Percentiles rank a stretch among this genome's conserved stretches.
Conservation (phyloP, 1,140 invertebrate species). For the Ceratina calcarata region DNA sequence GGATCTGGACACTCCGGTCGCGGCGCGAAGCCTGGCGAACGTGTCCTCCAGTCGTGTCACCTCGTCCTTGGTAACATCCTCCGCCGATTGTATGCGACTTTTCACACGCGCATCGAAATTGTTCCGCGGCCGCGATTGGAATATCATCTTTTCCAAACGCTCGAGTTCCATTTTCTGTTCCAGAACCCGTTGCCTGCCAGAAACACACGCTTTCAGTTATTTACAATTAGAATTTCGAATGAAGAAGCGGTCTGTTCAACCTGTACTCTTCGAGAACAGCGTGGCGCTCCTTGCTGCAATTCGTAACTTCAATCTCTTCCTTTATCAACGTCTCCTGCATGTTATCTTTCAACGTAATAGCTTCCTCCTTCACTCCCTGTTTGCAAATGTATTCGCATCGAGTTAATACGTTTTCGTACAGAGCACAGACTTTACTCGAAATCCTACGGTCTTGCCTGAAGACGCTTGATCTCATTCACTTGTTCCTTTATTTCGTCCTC, state of each 20-base stretch:
- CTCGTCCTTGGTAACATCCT: conserved; percentile 71
- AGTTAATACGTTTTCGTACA: background rate
- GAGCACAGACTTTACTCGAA: background rate
- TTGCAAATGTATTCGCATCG: conserved; percentile 18
- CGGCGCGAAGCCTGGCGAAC: conserved; percentile 87
- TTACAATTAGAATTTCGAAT: background rate
- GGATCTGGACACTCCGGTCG: conserved; percentile 87
- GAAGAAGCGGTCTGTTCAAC: conserved; percentile 48
- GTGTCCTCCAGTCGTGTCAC: conserved; percentile 83
- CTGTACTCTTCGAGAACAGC: conserved; percentile 82
- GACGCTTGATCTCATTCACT: conserved; percentile 85
- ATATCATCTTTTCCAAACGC: conserved; percentile 86
- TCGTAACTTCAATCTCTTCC: conserved; percentile 85
- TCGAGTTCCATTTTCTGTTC: conserved; percentile 86
- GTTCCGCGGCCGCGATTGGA: conserved; percentile 79
- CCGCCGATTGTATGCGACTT: conserved; percentile 55
- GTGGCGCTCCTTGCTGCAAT: conserved; percentile 83
- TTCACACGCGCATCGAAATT: conserved; percentile 62
- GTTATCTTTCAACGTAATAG: conserved; percentile 84
- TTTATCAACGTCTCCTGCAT: conserved; percentile 84
- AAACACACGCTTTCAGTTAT: background rate
- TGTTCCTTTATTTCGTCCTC: conserved; percentile 85
- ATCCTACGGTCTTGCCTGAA: conserved; percentile 72
- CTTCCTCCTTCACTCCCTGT: conserved; percentile 85
- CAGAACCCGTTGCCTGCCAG: conserved; percentile 82